phyloP scores from a whole-genome alignment of 1,140 invertebrate genomes.

The Cardiocondyla obscurior region DNA sequence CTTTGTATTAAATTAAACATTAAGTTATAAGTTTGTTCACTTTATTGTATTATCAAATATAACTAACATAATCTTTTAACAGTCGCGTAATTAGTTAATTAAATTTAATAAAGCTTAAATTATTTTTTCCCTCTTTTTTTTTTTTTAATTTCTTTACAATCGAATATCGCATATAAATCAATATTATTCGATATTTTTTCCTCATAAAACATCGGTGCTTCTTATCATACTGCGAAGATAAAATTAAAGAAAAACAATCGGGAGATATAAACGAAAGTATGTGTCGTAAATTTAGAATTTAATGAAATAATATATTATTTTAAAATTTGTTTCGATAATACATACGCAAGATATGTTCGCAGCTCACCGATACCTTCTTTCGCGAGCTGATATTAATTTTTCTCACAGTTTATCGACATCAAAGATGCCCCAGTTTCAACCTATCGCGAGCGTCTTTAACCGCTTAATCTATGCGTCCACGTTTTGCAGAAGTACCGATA shows the following conservation, averaged over 20 bases:
- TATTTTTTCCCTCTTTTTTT: neutral
- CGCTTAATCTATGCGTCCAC: neutral
- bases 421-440: slow-evolving; percentile 10
- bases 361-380: neutral
- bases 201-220: neutral
- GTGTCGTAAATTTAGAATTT: neutral
- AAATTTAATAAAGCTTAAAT: neutral
- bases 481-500: slow-evolving; percentile 1
- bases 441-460: neutral
- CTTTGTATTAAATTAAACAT: neutral
- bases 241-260: slow-evolving; percentile 12
- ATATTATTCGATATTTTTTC: neutral
- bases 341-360: neutral
- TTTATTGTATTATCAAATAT: neutral
- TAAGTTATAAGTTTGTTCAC: neutral
- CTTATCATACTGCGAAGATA: slow-evolving; percentile 4
- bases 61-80: neutral
- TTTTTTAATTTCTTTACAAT: neutral
- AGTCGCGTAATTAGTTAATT: neutral
- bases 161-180: neutral
- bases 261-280: neutral
- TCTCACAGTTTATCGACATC: neutral
- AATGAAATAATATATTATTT: too few species aligned
- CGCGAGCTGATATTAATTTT: neutral
- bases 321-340: neutral